Evolutionary conservation across 2,888 invertebrate genomes (phyloP).

Genomic region (Eristalinus aeneus): DNA sequence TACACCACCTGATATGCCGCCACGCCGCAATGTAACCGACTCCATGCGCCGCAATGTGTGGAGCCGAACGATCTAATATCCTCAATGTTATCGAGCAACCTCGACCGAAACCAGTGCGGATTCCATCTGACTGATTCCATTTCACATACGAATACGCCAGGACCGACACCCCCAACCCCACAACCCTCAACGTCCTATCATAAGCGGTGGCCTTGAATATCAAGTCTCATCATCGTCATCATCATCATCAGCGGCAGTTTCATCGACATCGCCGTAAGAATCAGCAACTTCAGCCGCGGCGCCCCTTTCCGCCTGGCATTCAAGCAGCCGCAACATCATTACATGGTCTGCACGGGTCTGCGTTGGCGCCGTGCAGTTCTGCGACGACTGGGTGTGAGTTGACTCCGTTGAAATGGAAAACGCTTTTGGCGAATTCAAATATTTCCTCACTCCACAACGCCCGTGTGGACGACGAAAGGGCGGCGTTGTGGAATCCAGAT

Average conservation of each 20-base stretch:
- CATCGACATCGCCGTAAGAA: not conserved
- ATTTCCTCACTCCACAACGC: constrained; percentile 29
- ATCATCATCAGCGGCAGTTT: constrained; percentile 34
- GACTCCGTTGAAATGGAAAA: constrained; percentile 14
- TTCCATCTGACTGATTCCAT: constrained; percentile 55
- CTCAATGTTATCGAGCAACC: constrained; percentile 47
- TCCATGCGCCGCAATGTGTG: constrained; percentile 57
- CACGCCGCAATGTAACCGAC: constrained; percentile 44
- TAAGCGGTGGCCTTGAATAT: constrained; percentile 35
- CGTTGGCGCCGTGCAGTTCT: not conserved
- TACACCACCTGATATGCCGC: constrained; percentile 23
- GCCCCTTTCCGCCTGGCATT: not conserved
- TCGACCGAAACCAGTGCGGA: constrained; percentile 51
- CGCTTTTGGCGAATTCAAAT: constrained; percentile 49
- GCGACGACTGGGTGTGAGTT: constrained; percentile 1
- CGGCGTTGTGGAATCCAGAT: constrained; percentile 13
- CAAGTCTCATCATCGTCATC: constrained; percentile 45
- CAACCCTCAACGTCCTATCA: not conserved
- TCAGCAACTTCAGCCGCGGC: not conserved
- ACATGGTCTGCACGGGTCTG: constrained; percentile 1
- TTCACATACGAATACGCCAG: constrained; percentile 6
- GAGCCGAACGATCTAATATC: constrained; percentile 64
- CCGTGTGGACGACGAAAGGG: not conserved
- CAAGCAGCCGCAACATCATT: constrained; percentile 46
- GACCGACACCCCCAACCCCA: not conserved